Evolutionary conservation across 2,797 vertebrate species (phyloP), one percentile per base, ranked within the genome.

Genomic region (Coregonus ussuriensis): DNA sequence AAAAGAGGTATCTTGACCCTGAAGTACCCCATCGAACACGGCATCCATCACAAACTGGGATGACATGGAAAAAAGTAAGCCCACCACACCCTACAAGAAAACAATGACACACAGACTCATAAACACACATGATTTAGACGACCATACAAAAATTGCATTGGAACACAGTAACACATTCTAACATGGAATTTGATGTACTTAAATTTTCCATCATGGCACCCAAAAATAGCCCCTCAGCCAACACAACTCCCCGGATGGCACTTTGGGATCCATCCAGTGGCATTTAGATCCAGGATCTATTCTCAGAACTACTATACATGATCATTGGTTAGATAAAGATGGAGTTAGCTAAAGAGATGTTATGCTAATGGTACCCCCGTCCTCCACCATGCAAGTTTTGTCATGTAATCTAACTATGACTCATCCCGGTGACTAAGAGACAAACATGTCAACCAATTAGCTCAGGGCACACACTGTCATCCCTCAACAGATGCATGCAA

Each of bases 1-100:
- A 97, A 97, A 86, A 94, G 96, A 85, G 96, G 96, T 77, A 97
- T 96, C 88, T 91, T 97, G 82, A 97, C 96, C 68, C 84, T 97
- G 85, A 97, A 97, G 87, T 97, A 97, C 81, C 96, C 96, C 5
- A 97, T 97, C 79, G 96, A 97, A 75, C 96, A 97, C 0, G 96
- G 96, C 82, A 97, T 97, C 91, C n/a, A 97, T 97, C 85, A 97
- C 96, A 82, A 97, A 97, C 93, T 97, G 96, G 96, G 96, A 97
- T 6, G 96, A 97, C 88, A 97, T 97, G 96, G 96, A 97, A 86
- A 97, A 97, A 94, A n/a, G 96, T 96, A 94, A 72, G 68, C 16
- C 37, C 1, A 53, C 13, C 4, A 54, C n/a, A 7, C 16, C n/a
- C n/a, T n/a, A n/a, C n/a, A 18, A 52, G 13, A n/a, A 18, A 16